Conservation (phyloP, 2,797 vertebrate species). For the Coreius guichenoti region DNA sequence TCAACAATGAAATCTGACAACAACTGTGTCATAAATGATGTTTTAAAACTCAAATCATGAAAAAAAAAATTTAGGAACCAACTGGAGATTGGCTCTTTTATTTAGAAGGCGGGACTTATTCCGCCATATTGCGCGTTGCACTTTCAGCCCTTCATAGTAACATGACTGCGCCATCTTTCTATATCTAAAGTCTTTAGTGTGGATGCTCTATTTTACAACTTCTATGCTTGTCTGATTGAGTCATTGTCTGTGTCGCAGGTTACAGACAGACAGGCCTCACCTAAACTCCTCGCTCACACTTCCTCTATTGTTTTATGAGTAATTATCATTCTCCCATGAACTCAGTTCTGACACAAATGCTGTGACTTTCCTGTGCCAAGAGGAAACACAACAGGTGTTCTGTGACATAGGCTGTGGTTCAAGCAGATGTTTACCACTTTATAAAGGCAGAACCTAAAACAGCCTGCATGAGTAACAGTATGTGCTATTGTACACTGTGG, state of each 20-base stretch:
- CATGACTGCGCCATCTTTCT: neutral
- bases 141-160: too few species aligned
- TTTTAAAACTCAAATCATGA: neutral
- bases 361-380: constrained; percentile 68
- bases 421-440: constrained; percentile 63
- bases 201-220: constrained; percentile 10
- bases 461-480: neutral
- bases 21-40: neutral
- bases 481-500: neutral
- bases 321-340: constrained; percentile 31
- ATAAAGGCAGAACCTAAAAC: neutral
- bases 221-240: constrained; percentile 42
- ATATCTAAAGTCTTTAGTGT: neutral
- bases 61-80: neutral
- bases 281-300: neutral
- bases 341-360: constrained; percentile 66
- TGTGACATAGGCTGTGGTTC: constrained; percentile 66
- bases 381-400: constrained; percentile 74
- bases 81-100: too few species aligned
- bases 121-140: neutral
- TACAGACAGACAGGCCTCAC: constrained; percentile 49
- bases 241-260: constrained; percentile 62
- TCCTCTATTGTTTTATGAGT: constrained; percentile 2
- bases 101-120: too few species aligned
- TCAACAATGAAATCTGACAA: neutral